Evolutionary conservation across 1,140 invertebrate species (phyloP).

Genomic region (Zaprionus nigranus): DNA sequence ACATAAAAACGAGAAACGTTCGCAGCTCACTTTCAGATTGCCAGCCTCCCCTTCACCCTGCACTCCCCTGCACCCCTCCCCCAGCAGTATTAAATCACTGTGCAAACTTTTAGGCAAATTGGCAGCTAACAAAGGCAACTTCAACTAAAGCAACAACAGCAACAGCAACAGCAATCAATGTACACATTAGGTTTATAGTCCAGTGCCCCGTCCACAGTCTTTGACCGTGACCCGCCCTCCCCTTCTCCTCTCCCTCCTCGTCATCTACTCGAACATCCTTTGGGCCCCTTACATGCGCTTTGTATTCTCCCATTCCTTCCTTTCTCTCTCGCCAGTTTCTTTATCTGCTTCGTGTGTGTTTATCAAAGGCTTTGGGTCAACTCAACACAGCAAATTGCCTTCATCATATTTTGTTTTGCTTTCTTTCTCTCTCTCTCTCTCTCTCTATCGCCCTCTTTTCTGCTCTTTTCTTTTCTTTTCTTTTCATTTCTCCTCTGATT

Average conservation of each 20-base stretch:
- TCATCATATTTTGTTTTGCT: slow-evolving; percentile 74
- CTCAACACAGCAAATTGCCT: slow-evolving; percentile 67
- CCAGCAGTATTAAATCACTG: slow-evolving; percentile 36
- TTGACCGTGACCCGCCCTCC: slow-evolving; percentile 7
- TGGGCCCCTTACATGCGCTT: slow-evolving; percentile 19
- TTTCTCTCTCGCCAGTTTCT: neutral
- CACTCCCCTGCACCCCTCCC: neutral
- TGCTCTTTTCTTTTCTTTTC: neutral
- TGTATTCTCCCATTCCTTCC: slow-evolving; percentile 13
- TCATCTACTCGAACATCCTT: neutral
- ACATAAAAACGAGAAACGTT: slow-evolving; percentile 72
- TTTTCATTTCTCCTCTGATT: slow-evolving; percentile 8
- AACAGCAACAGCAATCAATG: slow-evolving; percentile 46
- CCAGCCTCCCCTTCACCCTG: neutral
- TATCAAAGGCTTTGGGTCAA: slow-evolving; percentile 71
- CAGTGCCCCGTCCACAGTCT: neutral
- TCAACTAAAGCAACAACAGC: slow-evolving; percentile 15
- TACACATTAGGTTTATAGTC: slow-evolving; percentile 35
- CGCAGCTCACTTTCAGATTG: slow-evolving; percentile 26
- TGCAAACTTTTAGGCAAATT: slow-evolving; percentile 73
- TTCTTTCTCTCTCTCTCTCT: neutral
- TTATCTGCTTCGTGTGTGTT: slow-evolving; percentile 24
- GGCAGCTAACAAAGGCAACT: slow-evolving; percentile 57
- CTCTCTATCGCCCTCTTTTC: neutral
- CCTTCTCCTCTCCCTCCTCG: neutral